Conservation (phyloP, 2,888 invertebrate genomes). For the Lepas anatifera region DNA sequence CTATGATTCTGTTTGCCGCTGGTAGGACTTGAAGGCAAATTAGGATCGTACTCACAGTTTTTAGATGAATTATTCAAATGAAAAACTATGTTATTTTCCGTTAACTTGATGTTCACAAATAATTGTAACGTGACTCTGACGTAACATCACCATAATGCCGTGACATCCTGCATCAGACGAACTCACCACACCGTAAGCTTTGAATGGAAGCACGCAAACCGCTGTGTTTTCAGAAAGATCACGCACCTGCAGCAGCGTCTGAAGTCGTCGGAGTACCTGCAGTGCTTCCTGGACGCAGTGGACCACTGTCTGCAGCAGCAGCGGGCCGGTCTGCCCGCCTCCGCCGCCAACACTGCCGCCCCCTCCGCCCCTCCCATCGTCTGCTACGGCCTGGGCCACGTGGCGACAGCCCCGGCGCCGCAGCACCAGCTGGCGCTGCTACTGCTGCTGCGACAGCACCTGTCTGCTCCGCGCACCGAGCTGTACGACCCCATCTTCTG, state of each 20-base stretch:
- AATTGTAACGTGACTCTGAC: too few species aligned
- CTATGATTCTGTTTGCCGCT: too few species aligned
- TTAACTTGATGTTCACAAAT: too few species aligned
- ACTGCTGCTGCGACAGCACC: neutral
- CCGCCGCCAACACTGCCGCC: neutral
- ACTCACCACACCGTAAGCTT: too few species aligned
- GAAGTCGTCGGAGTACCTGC: neutral
- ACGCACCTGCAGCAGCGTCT: neutral
- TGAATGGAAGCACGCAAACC: too few species aligned
- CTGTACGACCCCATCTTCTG: conserved; percentile 1
- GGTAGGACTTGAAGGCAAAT: too few species aligned
- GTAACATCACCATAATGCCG: too few species aligned
- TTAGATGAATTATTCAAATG: too few species aligned
- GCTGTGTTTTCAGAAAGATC: too few species aligned
- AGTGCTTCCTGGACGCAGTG: neutral
- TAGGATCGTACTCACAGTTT: too few species aligned
- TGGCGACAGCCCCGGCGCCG: neutral
- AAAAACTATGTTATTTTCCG: too few species aligned
- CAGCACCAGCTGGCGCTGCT: conserved; percentile 8
- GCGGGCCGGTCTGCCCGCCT: neutral
- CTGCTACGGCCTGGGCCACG: conserved; percentile 11
- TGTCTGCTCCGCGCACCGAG: neutral
- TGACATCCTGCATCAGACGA: too few species aligned
- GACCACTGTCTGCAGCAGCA: neutral
- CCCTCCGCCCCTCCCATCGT: neutral